A percentile compares a stretch with the other conserved stretches of the same genome.
phyloP scores from a whole-genome alignment of 2,888 invertebrate genomes.

The Ceramica pisi region DNA sequence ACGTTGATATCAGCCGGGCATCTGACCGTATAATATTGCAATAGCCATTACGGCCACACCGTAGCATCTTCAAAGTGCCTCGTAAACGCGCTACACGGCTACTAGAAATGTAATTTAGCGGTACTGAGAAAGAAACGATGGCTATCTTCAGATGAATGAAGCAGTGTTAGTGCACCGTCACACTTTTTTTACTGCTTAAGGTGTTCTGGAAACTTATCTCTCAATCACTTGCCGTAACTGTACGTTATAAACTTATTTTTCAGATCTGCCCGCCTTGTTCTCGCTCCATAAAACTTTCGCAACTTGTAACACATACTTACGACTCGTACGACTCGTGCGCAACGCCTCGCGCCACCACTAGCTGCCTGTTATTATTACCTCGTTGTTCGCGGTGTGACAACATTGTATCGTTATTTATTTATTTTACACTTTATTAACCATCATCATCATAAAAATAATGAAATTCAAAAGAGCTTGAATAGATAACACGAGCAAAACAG shows the following conservation, averaged over 20 bases:
- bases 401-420: conserved; percentile 35
- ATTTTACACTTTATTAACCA: conserved; percentile 30
- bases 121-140: conserved; percentile 88
- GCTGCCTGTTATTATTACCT: conserved; percentile 54
- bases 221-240: conserved; percentile 79
- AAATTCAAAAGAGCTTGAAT: conserved; percentile 6
- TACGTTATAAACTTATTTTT: conserved; percentile 77
- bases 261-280: conserved; percentile 76
- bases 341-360: conserved; percentile 57
- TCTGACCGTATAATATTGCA: conserved; percentile 89
- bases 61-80: conserved; percentile 89
- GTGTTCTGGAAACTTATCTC: conserved; percentile 87
- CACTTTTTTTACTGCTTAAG: conserved; percentile 85
- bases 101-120: conserved; percentile 90
- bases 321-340: conserved; percentile 63
- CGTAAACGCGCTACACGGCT: conserved; percentile 89
- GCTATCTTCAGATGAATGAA: conserved; percentile 87
- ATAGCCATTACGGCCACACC: conserved; percentile 88
- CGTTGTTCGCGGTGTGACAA: conserved; percentile 50
- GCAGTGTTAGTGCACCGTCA: conserved; percentile 81
- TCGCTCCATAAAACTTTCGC: conserved; percentile 80
- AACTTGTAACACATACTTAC: conserved; percentile 68
- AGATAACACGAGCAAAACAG: not conserved
- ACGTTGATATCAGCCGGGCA: conserved; percentile 86
- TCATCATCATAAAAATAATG: not conserved